Evolutionary conservation across 2,113 vertebrate species (phyloP), one percentile per base, ranked within the genome.

Genomic region (Porphyrio hochstetteri): DNA sequence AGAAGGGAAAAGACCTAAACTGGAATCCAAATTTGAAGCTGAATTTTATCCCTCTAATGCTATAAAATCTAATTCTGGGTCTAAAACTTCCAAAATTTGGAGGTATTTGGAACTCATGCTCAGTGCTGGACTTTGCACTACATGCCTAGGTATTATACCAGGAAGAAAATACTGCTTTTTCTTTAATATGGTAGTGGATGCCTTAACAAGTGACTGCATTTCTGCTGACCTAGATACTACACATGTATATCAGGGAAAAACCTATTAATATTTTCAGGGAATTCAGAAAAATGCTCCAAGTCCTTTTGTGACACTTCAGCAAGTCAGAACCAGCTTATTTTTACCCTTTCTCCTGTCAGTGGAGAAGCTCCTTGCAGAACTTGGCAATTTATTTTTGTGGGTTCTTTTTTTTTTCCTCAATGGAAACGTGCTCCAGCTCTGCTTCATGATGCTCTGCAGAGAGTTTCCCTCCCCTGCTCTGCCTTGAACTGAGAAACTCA

Each of bases 131-230:
- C 63, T 60, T 76, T 7, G 61, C 57, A 85, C 71, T 16, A 53
- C 18, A 4, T 7, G 19, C 40, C 33, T 25, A 61, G 40, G 25
- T 60, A 15, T 56, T 20, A 28, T 18, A 40, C n/a, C 0, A 2
- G 38, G 20, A 77, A 82, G 38, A 40, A 88, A 93, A 80, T 11
- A 9, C 35, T 11, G 3, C 3, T 80, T 90, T 53, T 89, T 42
- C 70, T 46, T 64, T 20, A 46, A 28, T 7, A 21, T 5, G 53
- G 15, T 1, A 44, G 33, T 21, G 59, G 23, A 33, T 82, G 24
- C 35, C 84, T 67, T 82, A 60, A 38, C 2, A 9, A 69, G 29
- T 20, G 57, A 35, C 36, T 52, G 56, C 42, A 25, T 28, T 88
- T 55, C 69, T 94, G 72, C 61, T 86, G 90, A 25, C 79, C 82